Percentiles rank a stretch among this genome's conserved stretches.
Conservation (phyloP, 2,888 invertebrate species). For the Sipha maydis region DNA sequence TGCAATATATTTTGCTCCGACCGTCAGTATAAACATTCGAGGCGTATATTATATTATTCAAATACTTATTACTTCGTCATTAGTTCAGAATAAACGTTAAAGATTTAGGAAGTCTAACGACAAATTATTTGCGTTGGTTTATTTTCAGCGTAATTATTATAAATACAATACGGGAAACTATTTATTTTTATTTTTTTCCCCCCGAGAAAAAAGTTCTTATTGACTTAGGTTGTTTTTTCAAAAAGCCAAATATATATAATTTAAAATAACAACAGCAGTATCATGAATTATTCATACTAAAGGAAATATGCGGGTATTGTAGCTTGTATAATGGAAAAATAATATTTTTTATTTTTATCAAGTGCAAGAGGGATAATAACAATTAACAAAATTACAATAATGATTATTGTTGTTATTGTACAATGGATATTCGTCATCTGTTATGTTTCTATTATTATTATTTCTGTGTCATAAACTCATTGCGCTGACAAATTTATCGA, state of each 20-base stretch:
- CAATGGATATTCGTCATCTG: slow-evolving; percentile 29
- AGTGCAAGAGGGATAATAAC: neutral
- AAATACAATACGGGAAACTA: neutral
- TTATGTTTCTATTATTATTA: neutral
- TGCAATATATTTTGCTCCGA: too few species aligned
- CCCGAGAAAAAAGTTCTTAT: neutral
- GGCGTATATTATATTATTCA: neutral
- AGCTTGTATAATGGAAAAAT: slow-evolving; percentile 40
- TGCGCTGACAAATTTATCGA: neutral
- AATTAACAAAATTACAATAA: slow-evolving; percentile 26
- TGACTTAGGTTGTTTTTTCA: neutral
- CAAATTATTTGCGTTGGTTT: neutral
- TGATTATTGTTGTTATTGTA: neutral
- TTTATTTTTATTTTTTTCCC: neutral
- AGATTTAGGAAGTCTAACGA: neutral
- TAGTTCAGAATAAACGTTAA: neutral
- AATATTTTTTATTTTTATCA: slow-evolving; percentile 8
- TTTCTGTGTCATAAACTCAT: neutral
- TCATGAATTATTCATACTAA: slow-evolving; percentile 40
- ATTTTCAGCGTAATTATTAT: neutral
- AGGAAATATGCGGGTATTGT: slow-evolving; percentile 16
- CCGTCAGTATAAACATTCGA: too few species aligned
- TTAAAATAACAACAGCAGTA: slow-evolving; percentile 33
- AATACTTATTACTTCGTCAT: neutral
- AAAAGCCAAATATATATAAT: slow-evolving; percentile 8